Evolutionary conservation across 1,140 invertebrate genomes (phyloP), one percentile per base, ranked within the genome.

Genomic region (Diachasma alloeum): DNA sequence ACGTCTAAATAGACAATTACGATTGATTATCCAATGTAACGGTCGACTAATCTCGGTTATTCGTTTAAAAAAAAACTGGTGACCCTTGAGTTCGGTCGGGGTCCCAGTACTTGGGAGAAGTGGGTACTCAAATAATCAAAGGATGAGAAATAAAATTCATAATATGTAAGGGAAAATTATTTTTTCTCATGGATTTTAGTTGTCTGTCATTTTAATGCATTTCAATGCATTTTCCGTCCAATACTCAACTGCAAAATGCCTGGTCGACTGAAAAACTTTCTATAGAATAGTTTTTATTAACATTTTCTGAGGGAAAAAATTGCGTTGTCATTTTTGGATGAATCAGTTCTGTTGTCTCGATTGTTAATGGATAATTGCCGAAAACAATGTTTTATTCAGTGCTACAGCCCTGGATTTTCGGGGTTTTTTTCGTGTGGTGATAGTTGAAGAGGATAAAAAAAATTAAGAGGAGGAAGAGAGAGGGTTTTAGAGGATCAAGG

Each of bases 1-100:
- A 76, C 68, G 73, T 69, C 75, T 83, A 83, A 84, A 79, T 83
- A 83, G 81, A 80, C 82, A 84, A 84, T 83, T 84, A 83, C 78
- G 78, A 83, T 83, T 78, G 81, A 83, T 83, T 83, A 83, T 83
- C 79, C 81, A 81, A 83, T 83, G 76, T 79, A 81, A 66, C 63
- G 37, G 76, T 59, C 70, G 46, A 78, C 81, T 81, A 82, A 84
- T 83, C 81, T 80, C 77, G 53, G 77, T 70, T 66, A 53, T n/a
- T 53, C 48, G 74, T 68, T 37, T 13, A 11, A 39, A 68, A 68
- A 68, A 68, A 4, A 68, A 37, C 36, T 63, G 11, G 9, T 4
- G 19, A 6, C 59, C 11, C 59, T 63, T 63, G 22, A 63, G 22
- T 15, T 63, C 53, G 19, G 19, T 22, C 11, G 19, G 59, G 59